Percentiles rank a stretch among this genome's conserved stretches.
Evolutionary conservation across 2,888 invertebrate species (phyloP).

Genomic region (Erynnis tages): DNA sequence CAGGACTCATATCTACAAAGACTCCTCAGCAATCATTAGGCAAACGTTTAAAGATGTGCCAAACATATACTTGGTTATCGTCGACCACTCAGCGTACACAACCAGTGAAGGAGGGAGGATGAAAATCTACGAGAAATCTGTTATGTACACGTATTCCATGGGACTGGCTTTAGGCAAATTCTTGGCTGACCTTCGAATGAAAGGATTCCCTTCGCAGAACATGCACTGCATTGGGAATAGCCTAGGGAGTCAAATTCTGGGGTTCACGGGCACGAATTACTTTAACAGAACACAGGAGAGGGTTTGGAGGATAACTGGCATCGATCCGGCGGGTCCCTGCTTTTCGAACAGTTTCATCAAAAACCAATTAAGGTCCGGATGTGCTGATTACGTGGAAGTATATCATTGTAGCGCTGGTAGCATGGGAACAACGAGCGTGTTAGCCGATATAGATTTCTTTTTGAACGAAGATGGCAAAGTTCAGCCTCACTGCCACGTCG

Average conservation of each 20-base stretch:
- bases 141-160: constrained; percentile 57
- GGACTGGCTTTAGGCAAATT: constrained; percentile 58
- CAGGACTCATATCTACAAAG: constrained; percentile 63
- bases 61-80: constrained; percentile 62
- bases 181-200: constrained; percentile 48
- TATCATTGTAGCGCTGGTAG: constrained; percentile 83
- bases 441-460: constrained; percentile 82
- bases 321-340: constrained; percentile 74
- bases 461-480: constrained; percentile 78
- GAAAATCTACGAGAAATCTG: constrained; percentile 67
- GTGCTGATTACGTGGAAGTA: constrained; percentile 82
- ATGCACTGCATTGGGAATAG: constrained; percentile 71
- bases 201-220: constrained; percentile 58
- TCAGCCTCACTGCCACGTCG: constrained; percentile 77
- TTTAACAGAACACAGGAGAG: constrained; percentile 56
- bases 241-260: constrained; percentile 67
- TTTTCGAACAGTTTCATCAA: constrained; percentile 64
- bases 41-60: constrained; percentile 60
- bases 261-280: constrained; percentile 53
- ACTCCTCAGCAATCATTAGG: constrained; percentile 60
- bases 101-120: constrained; percentile 55
- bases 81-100: constrained; percentile 69
- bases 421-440: constrained; percentile 70
- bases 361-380: constrained; percentile 74
- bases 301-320: constrained; percentile 61